Conservation (phyloP, 2,797 vertebrate genomes). For the Lophius americanus region DNA sequence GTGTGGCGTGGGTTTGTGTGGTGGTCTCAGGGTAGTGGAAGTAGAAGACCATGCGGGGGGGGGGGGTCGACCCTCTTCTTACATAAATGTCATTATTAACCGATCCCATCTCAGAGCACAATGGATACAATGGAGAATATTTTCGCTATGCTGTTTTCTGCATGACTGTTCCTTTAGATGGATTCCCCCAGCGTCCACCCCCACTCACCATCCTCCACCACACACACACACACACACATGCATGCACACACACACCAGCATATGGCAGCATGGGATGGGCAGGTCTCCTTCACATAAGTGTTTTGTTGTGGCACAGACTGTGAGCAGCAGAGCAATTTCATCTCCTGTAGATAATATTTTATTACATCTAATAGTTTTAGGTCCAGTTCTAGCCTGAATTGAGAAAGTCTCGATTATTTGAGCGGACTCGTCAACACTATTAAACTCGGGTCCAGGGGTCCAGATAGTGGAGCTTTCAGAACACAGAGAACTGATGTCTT, state of each 20-base stretch:
- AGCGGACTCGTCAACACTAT: background rate
- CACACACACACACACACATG: conserved; percentile 27
- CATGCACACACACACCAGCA: conserved; percentile 35
- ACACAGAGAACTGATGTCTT: background rate
- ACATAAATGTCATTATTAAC: conserved; percentile 76
- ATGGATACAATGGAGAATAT: conserved; percentile 65
- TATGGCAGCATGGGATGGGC: conserved; percentile 64
- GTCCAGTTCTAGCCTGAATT: background rate
- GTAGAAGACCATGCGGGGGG: background rate
- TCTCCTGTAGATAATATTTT: no score
- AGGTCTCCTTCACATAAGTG: conserved; percentile 53
- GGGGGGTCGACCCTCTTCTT: conserved; percentile 38
- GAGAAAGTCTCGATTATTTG: background rate
- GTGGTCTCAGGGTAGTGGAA: conserved; percentile 52
- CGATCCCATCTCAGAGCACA: conserved; percentile 71
- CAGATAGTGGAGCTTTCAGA: background rate
- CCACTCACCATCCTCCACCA: conserved; percentile 10
- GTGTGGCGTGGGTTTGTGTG: background rate
- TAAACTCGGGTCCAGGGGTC: no score
- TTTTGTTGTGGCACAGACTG: conserved; percentile 62
- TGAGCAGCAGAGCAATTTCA: conserved; percentile 51
- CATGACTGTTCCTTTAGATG: conserved; percentile 77
- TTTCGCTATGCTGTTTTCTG: conserved; percentile 76
- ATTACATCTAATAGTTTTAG: background rate
- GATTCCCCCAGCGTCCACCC: background rate